Evolutionary conservation across 64 coral and sea anemone species (phyloP).

Genomic region (Exaiptasia diaphana): DNA sequence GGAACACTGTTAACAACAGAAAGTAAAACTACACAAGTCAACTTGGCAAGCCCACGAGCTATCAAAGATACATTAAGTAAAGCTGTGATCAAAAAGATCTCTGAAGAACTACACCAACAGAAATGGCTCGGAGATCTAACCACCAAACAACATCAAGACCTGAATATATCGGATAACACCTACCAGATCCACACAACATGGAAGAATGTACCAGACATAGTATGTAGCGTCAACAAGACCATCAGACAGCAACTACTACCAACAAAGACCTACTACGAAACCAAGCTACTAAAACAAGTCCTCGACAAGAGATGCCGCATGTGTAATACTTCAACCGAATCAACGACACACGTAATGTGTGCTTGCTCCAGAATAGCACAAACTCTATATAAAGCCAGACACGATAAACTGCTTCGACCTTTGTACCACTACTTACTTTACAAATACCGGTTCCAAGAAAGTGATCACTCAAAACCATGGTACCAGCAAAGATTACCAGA

Average conservation of each 20-base stretch:
- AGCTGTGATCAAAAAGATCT: not conserved
- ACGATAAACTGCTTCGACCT: not conserved
- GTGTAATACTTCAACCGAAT: not conserved
- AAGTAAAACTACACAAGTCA: not conserved
- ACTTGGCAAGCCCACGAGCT: constrained; percentile 1
- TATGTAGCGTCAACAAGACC: constrained; percentile 14
- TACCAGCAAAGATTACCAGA: not conserved
- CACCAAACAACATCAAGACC: not conserved
- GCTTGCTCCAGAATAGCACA: not conserved
- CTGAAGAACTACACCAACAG: not conserved
- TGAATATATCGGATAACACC: not conserved
- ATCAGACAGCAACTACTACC: constrained; percentile 14
- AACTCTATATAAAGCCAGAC: not conserved
- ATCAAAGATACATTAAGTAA: not conserved
- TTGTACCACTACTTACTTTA: not conserved
- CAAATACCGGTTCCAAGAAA: not conserved
- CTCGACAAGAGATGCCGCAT: not conserved
- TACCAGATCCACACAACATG: not conserved
- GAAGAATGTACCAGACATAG: constrained; percentile 17
- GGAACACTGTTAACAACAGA: constrained; percentile 14
- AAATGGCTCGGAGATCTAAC: constrained; percentile 10
- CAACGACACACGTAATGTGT: not conserved
- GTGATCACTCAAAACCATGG: not conserved
- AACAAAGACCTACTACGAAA: not conserved
- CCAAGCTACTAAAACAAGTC: not conserved